These are phyloP conservation scores for Dryocosmus kuriphilus DNA, from an alignment of 2,888 invertebrate genomes.

Conservation along the genomic window DNA sequence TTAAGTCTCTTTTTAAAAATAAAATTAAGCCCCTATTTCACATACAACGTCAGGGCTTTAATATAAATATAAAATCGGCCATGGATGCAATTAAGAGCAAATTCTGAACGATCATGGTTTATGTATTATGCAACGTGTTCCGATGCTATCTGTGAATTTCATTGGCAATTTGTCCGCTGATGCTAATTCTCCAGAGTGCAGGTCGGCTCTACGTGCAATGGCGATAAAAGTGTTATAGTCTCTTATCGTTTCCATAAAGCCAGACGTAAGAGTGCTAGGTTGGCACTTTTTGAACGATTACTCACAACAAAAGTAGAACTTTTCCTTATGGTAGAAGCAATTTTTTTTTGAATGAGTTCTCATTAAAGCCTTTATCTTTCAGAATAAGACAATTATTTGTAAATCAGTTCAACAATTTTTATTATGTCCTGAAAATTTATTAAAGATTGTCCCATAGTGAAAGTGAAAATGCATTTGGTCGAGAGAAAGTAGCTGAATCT, in stretches of 20 bases:
- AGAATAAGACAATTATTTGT: neutral
- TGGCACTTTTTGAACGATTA: neutral
- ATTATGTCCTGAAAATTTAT: too few species aligned
- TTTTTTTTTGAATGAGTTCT: neutral
- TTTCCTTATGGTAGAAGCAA: neutral
- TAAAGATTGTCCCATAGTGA: too few species aligned
- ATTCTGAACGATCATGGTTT: neutral
- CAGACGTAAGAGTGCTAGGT: neutral
- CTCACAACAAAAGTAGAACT: neutral
- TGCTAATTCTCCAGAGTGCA: neutral
- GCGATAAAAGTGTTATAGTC: conserved; percentile 1
- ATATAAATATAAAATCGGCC: neutral
- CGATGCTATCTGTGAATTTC: conserved; percentile 5
- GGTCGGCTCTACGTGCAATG: neutral
- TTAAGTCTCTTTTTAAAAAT: neutral
- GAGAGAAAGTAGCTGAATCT: too few species aligned
- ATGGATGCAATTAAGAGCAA: neutral
- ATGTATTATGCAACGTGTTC: conserved; percentile 9
- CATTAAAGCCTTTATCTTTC: neutral
- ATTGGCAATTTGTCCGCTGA: conserved; percentile 4
- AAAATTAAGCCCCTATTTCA: neutral
- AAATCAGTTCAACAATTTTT: neutral
- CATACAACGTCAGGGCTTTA: neutral
- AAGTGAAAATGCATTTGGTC: too few species aligned
- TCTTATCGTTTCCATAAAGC: conserved; percentile 3